These are phyloP conservation scores for Scaptomyza graminum DNA, from an alignment of 1,140 invertebrate genomes.

Conservation along the genomic window DNA sequence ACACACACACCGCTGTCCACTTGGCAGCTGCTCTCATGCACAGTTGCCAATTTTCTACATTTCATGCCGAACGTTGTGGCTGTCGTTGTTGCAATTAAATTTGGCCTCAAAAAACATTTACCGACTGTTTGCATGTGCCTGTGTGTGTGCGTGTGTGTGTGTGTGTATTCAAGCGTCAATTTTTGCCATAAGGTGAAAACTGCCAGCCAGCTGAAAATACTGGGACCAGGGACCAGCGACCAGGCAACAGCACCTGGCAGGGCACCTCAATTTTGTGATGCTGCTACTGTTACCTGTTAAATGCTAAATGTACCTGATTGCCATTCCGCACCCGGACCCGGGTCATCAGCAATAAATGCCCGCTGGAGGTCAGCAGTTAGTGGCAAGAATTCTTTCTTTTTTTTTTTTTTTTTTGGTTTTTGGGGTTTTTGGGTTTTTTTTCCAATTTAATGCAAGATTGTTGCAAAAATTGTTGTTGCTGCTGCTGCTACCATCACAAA, in stretches of 20 bases:
- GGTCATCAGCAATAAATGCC: constrained; percentile 25
- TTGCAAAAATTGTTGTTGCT: constrained; percentile 6
- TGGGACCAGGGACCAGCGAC: constrained; percentile 9
- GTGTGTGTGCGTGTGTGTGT: constrained; percentile 13
- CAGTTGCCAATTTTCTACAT: constrained; percentile 62
- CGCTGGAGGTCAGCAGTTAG: constrained; percentile 38
- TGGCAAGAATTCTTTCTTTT: constrained; percentile 12
- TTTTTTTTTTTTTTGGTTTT: background rate
- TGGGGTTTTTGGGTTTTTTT: background rate
- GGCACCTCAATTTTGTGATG: background rate
- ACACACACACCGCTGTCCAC: constrained; percentile 3
- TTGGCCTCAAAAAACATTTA: constrained; percentile 70
- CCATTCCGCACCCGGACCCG: background rate
- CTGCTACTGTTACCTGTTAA: background rate
- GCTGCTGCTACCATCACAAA: constrained; percentile 1
- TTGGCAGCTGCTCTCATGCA: constrained; percentile 36
- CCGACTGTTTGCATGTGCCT: constrained; percentile 21
- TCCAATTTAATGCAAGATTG: constrained; percentile 45
- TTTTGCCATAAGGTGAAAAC: constrained; percentile 50
- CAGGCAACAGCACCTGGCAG: background rate
- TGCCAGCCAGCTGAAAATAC: constrained; percentile 33
- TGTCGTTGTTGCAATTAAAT: constrained; percentile 67
- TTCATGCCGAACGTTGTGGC: constrained; percentile 44
- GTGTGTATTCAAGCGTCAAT: constrained; percentile 22
- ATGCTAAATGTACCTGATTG: constrained; percentile 5